Evolutionary conservation across 2,888 invertebrate genomes (phyloP).

Genomic region (Lasioglossum marginatum): DNA sequence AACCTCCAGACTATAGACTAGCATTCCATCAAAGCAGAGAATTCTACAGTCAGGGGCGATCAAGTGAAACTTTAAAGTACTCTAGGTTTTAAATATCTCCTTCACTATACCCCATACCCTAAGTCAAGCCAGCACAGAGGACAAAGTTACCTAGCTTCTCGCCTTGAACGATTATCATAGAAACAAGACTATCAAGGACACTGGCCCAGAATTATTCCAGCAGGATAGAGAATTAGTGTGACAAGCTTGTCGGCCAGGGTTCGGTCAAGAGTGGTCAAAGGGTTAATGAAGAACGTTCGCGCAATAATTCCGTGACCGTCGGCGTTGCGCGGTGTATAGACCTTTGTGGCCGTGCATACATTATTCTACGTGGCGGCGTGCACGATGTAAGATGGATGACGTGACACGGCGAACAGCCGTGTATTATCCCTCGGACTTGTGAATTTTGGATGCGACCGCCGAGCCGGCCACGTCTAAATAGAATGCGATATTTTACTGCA

Average conservation of each 20-base stretch:
- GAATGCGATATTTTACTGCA: slow-evolving; percentile 75
- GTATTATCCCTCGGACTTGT: slow-evolving; percentile 67
- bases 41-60: neutral
- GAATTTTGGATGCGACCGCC: slow-evolving; percentile 70
- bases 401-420: slow-evolving; percentile 48
- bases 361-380: slow-evolving; percentile 21
- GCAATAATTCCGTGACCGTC: slow-evolving; percentile 42
- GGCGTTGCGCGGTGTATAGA: slow-evolving; percentile 18
- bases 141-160: neutral
- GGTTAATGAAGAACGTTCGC: slow-evolving; percentile 16
- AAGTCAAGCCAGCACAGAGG: neutral
- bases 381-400: slow-evolving; percentile 62
- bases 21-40: neutral
- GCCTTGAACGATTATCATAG: neutral
- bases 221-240: neutral
- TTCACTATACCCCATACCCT: neutral
- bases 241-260: neutral
- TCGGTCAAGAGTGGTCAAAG: slow-evolving; percentile 13
- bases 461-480: slow-evolving; percentile 67
- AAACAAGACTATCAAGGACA: neutral
- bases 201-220: neutral
- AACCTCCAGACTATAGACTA: neutral
- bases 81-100: neutral
- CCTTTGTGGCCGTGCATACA: slow-evolving; percentile 36
- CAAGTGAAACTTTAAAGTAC: neutral